phyloP scores from a whole-genome alignment of 1,140 invertebrate genomes.

The Papilio polytes region DNA sequence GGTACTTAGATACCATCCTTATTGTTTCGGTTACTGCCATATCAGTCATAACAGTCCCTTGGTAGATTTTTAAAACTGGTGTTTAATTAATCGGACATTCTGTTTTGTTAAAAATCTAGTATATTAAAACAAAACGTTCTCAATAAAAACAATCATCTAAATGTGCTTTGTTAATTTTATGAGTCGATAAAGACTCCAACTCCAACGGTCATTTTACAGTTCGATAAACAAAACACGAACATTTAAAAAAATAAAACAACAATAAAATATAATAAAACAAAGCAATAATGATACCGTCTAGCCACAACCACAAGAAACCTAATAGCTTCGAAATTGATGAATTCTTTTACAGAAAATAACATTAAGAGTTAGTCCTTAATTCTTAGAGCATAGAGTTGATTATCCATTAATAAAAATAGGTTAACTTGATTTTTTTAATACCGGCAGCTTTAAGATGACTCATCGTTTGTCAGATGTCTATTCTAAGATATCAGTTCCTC shows the following conservation, averaged over 20 bases:
- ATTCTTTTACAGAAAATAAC: slow-evolving; percentile 57
- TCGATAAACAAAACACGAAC: slow-evolving; percentile 34
- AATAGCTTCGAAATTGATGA: slow-evolving; percentile 57
- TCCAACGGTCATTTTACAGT: slow-evolving; percentile 14
- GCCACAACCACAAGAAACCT: slow-evolving; percentile 48
- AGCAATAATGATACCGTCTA: slow-evolving; percentile 48
- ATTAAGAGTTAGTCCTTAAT: not conserved
- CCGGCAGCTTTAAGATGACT: slow-evolving; percentile 46
- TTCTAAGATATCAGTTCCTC: slow-evolving; percentile 41
- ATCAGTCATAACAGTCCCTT: too few relatives aligned
- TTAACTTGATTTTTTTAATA: slow-evolving; percentile 42
- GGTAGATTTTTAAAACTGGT: not conserved
- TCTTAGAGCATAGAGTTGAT: not conserved
- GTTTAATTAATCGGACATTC: slow-evolving; percentile 41
- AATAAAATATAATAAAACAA: slow-evolving; percentile 38
- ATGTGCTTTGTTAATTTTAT: not conserved
- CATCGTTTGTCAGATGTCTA: slow-evolving; percentile 53
- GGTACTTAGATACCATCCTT: too few relatives aligned
- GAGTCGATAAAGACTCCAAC: slow-evolving; percentile 21
- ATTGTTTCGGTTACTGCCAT: too few relatives aligned
- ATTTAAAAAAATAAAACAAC: slow-evolving; percentile 32
- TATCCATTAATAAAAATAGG: not conserved
- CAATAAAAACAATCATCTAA: not conserved
- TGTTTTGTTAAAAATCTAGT: not conserved
- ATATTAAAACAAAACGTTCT: not conserved